Conservation (phyloP, 2,888 invertebrate species). For the Diaphora mendica region DNA sequence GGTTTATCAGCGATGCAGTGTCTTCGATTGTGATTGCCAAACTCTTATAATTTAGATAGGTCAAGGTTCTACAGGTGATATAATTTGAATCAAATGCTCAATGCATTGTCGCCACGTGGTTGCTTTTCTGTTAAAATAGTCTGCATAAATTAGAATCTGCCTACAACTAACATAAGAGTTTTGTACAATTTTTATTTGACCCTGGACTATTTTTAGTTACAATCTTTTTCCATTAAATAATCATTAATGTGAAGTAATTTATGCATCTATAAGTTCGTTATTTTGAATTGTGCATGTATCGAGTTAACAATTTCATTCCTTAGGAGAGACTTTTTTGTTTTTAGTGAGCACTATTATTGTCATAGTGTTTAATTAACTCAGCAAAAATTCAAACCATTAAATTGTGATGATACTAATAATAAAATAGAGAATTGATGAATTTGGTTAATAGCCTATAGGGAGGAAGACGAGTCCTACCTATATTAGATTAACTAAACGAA, state of each 20-base stretch:
- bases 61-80: slow-evolving; percentile 34
- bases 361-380: too few species aligned
- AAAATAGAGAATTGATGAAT: too few species aligned
- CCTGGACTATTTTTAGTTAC: not conserved
- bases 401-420: too few species aligned
- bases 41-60: slow-evolving; percentile 26
- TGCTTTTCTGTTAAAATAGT: not conserved
- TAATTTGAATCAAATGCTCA: slow-evolving; percentile 7
- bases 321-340: too few species aligned
- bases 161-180: not conserved
- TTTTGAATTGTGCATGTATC: not conserved
- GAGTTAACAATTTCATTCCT: too few species aligned
- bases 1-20: slow-evolving; percentile 38
- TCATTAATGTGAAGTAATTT: not conserved
- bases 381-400: too few species aligned
- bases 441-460: too few species aligned
- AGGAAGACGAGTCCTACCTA: too few species aligned
- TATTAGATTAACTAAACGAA: too few species aligned
- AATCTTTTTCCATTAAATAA: not conserved
- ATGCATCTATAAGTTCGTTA: not conserved
- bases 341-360: too few species aligned
- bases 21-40: slow-evolving; percentile 39
- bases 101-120: slow-evolving; percentile 4
- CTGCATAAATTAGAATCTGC: not conserved
- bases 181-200: not conserved